Base-by-base conservation (phyloP, 2,888 invertebrate species). In the Tortricodes alternella region DNA sequence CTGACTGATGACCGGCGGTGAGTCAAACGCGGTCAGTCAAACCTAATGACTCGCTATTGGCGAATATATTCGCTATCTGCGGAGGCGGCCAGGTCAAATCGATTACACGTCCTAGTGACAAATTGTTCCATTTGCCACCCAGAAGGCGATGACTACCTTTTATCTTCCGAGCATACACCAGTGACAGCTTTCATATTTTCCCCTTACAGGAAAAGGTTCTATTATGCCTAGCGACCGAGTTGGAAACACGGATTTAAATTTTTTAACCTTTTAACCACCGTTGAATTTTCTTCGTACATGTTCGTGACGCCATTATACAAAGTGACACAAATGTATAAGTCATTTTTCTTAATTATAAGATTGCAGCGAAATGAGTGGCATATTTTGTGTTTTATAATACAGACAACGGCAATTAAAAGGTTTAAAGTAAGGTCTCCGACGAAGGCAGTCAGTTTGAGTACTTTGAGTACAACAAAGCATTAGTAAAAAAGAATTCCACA, bases 121-220 rank as follows among this genome's bases (percentile, higher is more conserved):
- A 78, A 80, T 80, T 74, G 73, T 79, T 73, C 71, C 71, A 74
- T 76, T 78, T 74, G 67, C 68, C 62, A 61, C 63, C 66, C 68
- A 68, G 71, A 72, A 69, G 69, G 68, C 66, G 62, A 66, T 52
- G 63, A 68, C 61, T 65, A 66, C 68, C 65, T 68, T 73, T 73
- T 74, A 74, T 73, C 73, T 69, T 67, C 60, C 61, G 62, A 68
- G 67, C 62, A 62, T 58, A 63, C 46, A 38, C 55, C 46, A 43
- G 38, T 48, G 44, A 55, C 41, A 49, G 51, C 48, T 48, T 52
- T 56, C 48, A 46, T 35, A 50, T 56, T 51, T 46, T 46, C 43
- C 38, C 43, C 18, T 44, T 21, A 18, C 38, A 23, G 24, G 44
- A 34, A 44, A 48, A 48, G 24, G 29, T 43, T 55, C 23, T 24